Evolutionary conservation across 2,888 invertebrate species (phyloP).

Genomic region (Agrochola lota): DNA sequence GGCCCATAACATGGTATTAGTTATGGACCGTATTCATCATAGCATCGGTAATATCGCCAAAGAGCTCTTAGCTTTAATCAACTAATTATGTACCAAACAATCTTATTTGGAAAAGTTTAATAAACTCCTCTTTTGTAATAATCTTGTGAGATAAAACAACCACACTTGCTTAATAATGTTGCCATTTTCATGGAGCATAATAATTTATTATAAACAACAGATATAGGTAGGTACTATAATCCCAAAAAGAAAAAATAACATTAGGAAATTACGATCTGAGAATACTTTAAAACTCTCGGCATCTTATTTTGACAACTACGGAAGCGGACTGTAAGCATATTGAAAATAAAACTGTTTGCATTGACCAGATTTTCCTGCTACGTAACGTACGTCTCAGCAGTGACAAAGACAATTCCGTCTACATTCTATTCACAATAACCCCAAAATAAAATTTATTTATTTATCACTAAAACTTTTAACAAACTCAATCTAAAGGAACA

Average conservation of each 20-base stretch:
- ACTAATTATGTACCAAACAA: conserved; percentile 41
- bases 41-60: conserved; percentile 9
- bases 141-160: neutral
- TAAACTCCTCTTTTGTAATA: conserved; percentile 20
- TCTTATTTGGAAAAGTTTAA: conserved; percentile 19
- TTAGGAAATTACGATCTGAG: neutral
- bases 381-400: neutral
- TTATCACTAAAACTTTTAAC: conserved; percentile 50
- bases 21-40: conserved; percentile 49
- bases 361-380: neutral
- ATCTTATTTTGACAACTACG: neutral
- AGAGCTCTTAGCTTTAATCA: conserved; percentile 44
- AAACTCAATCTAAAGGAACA: conserved; percentile 52
- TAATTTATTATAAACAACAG: neutral
- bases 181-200: neutral
- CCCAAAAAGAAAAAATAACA: accelerated
- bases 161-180: neutral
- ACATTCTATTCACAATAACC: conserved; percentile 33
- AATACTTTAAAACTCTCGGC: neutral
- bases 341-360: conserved; percentile 23
- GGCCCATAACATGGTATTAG: conserved; percentile 51
- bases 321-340: neutral
- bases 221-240: too few relatives aligned
- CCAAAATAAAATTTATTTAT: conserved; percentile 42
- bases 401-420: conserved; percentile 33